phyloP scores from a whole-genome alignment of 2,797 vertebrate species.

The Scyliorhinus canicula region DNA sequence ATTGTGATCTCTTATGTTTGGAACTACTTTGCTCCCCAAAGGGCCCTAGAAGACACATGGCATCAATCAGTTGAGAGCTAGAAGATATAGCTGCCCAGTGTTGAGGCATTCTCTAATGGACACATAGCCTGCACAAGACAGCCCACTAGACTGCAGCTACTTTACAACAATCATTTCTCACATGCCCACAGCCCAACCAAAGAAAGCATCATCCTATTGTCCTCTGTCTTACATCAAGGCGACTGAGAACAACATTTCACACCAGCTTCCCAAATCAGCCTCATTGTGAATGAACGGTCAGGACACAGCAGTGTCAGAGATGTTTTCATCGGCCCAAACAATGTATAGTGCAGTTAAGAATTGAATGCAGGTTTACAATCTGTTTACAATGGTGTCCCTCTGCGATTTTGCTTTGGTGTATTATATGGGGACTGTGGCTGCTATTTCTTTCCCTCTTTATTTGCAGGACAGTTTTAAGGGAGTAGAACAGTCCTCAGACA shows the following conservation, averaged over 20 bases:
- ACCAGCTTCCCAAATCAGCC: not conserved
- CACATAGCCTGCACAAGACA: not conserved
- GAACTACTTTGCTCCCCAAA: not conserved
- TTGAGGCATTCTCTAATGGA: not conserved
- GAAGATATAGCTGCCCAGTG: not conserved
- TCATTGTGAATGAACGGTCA: not conserved
- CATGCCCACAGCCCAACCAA: not conserved
- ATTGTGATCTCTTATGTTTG: not conserved
- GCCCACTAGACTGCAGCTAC: not conserved
- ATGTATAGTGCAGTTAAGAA: not conserved
- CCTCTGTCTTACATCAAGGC: not conserved
- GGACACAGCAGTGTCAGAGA: not conserved
- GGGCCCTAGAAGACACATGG: not conserved
- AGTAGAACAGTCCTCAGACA: not conserved
- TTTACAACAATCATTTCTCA: not conserved
- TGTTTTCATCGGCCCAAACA: not conserved
- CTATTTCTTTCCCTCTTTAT: not conserved
- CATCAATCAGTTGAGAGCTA: not conserved
- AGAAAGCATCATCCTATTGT: not conserved
- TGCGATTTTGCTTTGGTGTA: not conserved
- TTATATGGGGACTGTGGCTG: not conserved
- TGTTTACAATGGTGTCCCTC: not conserved
- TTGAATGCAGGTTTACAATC: not conserved
- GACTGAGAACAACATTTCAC: not conserved
- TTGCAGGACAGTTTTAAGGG: not conserved